These are phyloP conservation scores for Formica exsecta DNA, from an alignment of 1,140 invertebrate species.

Conservation along the genomic window DNA sequence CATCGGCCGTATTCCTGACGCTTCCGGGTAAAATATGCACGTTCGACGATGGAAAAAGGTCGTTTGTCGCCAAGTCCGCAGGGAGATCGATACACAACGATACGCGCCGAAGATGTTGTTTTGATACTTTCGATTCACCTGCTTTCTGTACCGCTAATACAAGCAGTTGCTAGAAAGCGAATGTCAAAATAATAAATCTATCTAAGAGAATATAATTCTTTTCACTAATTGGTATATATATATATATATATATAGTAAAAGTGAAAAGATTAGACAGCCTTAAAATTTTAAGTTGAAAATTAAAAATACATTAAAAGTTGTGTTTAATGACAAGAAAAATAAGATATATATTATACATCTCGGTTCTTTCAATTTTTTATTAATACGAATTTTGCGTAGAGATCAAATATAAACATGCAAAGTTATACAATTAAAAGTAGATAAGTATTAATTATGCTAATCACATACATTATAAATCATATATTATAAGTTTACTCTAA, in stretches of 20 bases:
- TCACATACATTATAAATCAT: neutral
- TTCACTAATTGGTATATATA: neutral
- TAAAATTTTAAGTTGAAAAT: neutral
- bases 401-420: conserved; percentile 63
- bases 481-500: conserved; percentile 9
- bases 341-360: neutral
- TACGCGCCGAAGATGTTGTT: conserved; percentile 51
- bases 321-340: neutral
- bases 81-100: conserved; percentile 54
- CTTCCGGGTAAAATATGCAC: conserved; percentile 61
- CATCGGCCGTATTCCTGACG: too few relatives aligned
- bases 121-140: conserved; percentile 43
- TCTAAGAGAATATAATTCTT: conserved; percentile 8
- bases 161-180: conserved; percentile 36
- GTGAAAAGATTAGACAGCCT: neutral
- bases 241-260: too few relatives aligned
- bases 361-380: conserved; percentile 47
- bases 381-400: conserved; percentile 57
- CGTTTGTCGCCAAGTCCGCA: conserved; percentile 59
- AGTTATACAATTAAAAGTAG: neutral
- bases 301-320: neutral
- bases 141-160: conserved; percentile 36
- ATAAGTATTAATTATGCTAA: conserved; percentile 40
- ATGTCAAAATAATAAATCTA: conserved; percentile 8
- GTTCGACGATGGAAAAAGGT: conserved; percentile 60